phyloP scores from a whole-genome alignment of 1,140 invertebrate genomes.

The Philaenus spumarius region DNA sequence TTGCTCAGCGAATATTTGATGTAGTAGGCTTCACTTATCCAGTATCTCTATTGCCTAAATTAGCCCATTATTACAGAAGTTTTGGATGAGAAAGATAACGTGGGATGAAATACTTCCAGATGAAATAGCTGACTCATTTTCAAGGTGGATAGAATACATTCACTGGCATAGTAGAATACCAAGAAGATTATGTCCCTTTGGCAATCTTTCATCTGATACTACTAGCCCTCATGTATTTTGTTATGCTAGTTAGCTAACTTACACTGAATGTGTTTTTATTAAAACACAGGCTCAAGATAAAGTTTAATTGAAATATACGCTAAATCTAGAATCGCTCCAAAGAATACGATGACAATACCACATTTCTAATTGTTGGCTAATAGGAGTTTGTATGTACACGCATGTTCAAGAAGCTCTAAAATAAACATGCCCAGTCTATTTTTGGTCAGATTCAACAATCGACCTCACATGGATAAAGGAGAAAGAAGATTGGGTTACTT shows the following conservation, averaged over 20 bases:
- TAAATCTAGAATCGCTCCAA: conserved; percentile 35
- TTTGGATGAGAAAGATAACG: too few relatives aligned
- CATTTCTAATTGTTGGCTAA: conserved; percentile 37
- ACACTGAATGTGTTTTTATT: conserved; percentile 32
- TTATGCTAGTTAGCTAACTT: conserved; percentile 34
- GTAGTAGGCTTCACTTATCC: too few relatives aligned
- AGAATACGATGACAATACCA: conserved; percentile 32
- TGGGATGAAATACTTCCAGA: too few relatives aligned
- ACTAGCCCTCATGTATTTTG: conserved; percentile 36
- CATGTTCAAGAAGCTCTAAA: conserved; percentile 1
- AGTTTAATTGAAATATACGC: conserved; percentile 28
- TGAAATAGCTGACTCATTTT: too few relatives aligned
- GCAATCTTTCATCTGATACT: too few relatives aligned
- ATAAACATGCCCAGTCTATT: background rate
- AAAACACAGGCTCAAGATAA: conserved; percentile 18
- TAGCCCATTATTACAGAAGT: too few relatives aligned
- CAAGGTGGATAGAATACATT: too few relatives aligned
- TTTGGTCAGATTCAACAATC: conserved; percentile 30
- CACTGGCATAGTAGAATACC: too few relatives aligned
- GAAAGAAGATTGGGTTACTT: conserved; percentile 25
- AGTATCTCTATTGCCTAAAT: too few relatives aligned
- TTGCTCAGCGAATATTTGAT: too few relatives aligned
- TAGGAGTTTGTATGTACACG: conserved; percentile 31
- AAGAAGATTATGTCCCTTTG: too few relatives aligned
- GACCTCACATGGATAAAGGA: conserved; percentile 29